Evolutionary conservation across 2,888 invertebrate genomes (phyloP), one percentile per base, ranked within the genome.

Genomic region (Dryobotodes eremita): DNA sequence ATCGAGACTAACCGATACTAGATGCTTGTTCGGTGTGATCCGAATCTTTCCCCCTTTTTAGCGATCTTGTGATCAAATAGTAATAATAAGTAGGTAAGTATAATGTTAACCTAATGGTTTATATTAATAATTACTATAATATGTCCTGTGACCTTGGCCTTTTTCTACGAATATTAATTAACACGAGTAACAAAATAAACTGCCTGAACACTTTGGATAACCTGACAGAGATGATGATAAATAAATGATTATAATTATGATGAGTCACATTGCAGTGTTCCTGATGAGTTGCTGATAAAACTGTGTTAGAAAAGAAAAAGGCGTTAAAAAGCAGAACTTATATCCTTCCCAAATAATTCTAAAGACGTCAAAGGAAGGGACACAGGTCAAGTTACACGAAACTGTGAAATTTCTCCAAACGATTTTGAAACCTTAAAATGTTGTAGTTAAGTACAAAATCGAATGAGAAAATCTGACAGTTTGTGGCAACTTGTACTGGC

Each of bases 351-450:
- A 31, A 59, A 64, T 55, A 20, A 68, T 50, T 57, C 0, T 20
- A 53, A 68, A 59, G 36, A 13, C 31, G 3, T 72, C 55, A 70
- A 69, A 69, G 64, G 42, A 81, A 71, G 46, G 59, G n/a, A n/a
- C n/a, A n/a, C n/a, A n/a, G n/a, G n/a, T n/a, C n/a, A n/a, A n/a
- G n/a, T n/a, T n/a, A n/a, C n/a, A n/a, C n/a, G n/a, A n/a, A n/a
- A n/a, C n/a, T n/a, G n/a, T n/a, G n/a, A n/a, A n/a, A n/a, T n/a
- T n/a, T n/a, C n/a, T n/a, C 31, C 31, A 36, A 36, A 36, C 31
- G 31, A 36, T 36, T 36, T 36, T 36, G n/a, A 36, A 36, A 36
- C 31, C 31, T 36, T 36, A 36, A 36, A 36, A 36, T 36, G 31
- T 36, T 36, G 31, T 36, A 36, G 31, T 36, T 36, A 36, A 36